A percentile compares a stretch with the other conserved stretches of the same genome.
Conservation (phyloP, 1,140 invertebrate species). For the Euwallacea similis region DNA sequence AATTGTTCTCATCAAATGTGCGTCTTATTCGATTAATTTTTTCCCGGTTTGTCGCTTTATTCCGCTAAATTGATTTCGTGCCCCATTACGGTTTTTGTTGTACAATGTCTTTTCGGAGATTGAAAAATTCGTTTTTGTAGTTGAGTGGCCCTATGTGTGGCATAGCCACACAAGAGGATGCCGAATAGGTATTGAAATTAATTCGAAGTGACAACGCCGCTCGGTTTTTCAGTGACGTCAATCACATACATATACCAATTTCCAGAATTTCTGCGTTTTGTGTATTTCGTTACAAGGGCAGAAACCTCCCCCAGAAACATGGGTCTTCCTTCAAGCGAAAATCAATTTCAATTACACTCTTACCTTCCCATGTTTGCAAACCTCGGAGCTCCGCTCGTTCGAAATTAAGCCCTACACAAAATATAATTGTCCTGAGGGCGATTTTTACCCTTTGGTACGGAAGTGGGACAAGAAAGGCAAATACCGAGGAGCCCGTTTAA, state of each 20-base stretch:
- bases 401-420: constrained; percentile 17
- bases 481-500: constrained; percentile 1
- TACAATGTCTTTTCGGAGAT: neutral
- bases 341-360: constrained; percentile 20
- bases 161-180: too few relatives aligned
- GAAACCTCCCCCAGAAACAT: neutral
- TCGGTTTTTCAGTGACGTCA: too few relatives aligned
- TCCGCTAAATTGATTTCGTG: constrained; percentile 2
- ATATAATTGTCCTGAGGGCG: constrained; percentile 29
- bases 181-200: too few relatives aligned
- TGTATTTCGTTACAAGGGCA: neutral
- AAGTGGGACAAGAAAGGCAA: constrained; percentile 3
- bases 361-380: constrained; percentile 27
- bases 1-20: constrained; percentile 3
- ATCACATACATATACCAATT: too few relatives aligned
- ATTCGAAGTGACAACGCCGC: too few relatives aligned
- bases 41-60: neutral
- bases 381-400: constrained; percentile 2
- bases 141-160: too few relatives aligned
- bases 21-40: constrained; percentile 14
- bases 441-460: constrained; percentile 20
- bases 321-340: constrained; percentile 2
- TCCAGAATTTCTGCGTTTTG: too few relatives aligned
- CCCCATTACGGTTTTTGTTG: neutral
- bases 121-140: too few relatives aligned